Base-by-base conservation (phyloP, 2,113 vertebrate species). In the Oryzias javanicus region DNA sequence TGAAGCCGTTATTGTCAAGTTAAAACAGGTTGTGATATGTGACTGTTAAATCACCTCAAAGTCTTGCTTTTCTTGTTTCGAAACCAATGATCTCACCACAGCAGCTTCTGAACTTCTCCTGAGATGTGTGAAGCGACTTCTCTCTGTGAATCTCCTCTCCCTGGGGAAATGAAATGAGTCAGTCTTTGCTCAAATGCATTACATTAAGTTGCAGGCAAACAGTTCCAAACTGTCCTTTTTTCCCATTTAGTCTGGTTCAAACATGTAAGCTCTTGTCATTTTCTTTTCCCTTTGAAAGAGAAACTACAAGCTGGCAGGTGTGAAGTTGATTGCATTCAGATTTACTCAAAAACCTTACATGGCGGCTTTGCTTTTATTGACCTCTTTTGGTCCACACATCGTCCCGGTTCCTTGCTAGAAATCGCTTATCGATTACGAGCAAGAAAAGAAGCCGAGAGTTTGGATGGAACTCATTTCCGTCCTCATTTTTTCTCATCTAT, bases 351-450 rank as follows among this genome's bases (percentile, higher is more conserved):
- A 49, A 54, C 42, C 25, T 29, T 44, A 51, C 51, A 42, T n/a
- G 22, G 45, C 17, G 55, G 67, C 50, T 35, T 35, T 64, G 62
- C 58, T 60, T 77, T 55, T 50, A 57, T 66, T 69, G 66, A 69
- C 56, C 65, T 49, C 35, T 46, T 14, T 56, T 41, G 47, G 55
- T 17, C 55, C 55, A 25, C 66, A 59, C 1, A 0, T 1, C 3
- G 15, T 62, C 67, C 61, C 14, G 41, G 15, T 67, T 60, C 51
- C 48, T 72, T 25, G 17, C 2, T 1, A 70, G 57, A 55, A 74
- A 74, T 78, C 44, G 35, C 15, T 19, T 49, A 84, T 81, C 1
- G 71, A 81, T 81, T 62, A 55, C 44, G 63, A 70, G 74, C 74
- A 57, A 53, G 72, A 74, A 52, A 64, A 69, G 35, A 51, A 67